Conservation (phyloP, 2,888 invertebrate species). For the Lasioglossum calceatum region DNA sequence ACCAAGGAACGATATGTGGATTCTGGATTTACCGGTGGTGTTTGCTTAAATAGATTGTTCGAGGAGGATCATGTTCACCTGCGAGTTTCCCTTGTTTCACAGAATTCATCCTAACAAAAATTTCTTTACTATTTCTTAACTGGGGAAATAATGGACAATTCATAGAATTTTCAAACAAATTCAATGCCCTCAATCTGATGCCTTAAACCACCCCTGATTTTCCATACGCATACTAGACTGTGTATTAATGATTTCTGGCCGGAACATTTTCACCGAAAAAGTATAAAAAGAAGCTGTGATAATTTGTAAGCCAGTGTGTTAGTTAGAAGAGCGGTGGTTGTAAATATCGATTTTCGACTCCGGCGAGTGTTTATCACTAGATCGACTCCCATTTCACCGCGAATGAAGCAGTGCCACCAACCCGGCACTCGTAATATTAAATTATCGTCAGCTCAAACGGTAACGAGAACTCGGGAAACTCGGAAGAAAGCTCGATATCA, state of each 20-base stretch:
- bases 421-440: slow-evolving; percentile 56
- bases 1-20: slow-evolving; percentile 69
- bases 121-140: neutral
- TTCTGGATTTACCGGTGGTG: slow-evolving; percentile 63
- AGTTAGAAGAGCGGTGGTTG: slow-evolving; percentile 60
- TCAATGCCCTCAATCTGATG: too few relatives aligned
- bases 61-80: slow-evolving; percentile 48
- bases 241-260: neutral
- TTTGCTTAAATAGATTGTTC: slow-evolving; percentile 69
- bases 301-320: slow-evolving; percentile 66
- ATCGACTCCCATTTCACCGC: slow-evolving; percentile 54
- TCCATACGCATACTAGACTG: neutral
- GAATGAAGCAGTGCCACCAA: slow-evolving; percentile 46
- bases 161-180: neutral
- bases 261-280: neutral
- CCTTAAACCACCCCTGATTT: neutral
- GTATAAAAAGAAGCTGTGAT: slow-evolving; percentile 50
- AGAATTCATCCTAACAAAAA: neutral
- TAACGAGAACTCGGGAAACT: slow-evolving; percentile 27
- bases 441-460: slow-evolving; percentile 39
- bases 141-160: too few relatives aligned
- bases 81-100: slow-evolving; percentile 29
- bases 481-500: slow-evolving; percentile 50
- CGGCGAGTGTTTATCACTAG: slow-evolving; percentile 57
- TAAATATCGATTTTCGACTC: slow-evolving; percentile 69